phyloP scores from a whole-genome alignment of 2,888 invertebrate species.

The Terebella lapidaria region DNA sequence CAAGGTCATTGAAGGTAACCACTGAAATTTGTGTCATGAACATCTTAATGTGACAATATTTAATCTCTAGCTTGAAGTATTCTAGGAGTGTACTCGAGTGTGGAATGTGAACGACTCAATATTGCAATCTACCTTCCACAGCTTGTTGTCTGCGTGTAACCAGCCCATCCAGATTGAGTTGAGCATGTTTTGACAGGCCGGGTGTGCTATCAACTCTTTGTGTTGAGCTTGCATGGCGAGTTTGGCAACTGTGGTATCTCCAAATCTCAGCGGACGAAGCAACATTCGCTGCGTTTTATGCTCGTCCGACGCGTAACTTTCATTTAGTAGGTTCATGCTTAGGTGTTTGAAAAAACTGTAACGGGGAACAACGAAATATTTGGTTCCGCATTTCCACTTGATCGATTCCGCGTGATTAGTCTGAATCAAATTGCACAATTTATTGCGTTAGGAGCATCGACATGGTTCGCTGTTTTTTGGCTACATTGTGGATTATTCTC shows the following conservation, averaged over 20 bases:
- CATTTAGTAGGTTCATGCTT: constrained; percentile 45
- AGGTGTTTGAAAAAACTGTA: constrained; percentile 36
- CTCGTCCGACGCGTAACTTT: constrained; percentile 48
- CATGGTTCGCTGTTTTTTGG: no score
- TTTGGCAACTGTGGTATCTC: constrained; percentile 42
- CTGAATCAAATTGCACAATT: no score
- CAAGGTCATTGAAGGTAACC: no score
- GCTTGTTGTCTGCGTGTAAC: constrained; percentile 38
- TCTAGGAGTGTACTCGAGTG: no score
- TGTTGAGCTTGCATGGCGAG: constrained; percentile 50
- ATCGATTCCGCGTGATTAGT: neutral
- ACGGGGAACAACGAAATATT: no score
- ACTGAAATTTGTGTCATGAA: no score
- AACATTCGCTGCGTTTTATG: constrained; percentile 43
- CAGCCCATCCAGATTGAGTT: constrained; percentile 51
- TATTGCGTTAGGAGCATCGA: no score
- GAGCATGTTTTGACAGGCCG: constrained; percentile 50
- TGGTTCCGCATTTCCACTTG: neutral
- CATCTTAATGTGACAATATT: no score
- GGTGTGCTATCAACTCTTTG: constrained; percentile 50
- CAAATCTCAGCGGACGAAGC: constrained; percentile 45
- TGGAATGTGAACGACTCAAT: no score
- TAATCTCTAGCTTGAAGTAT: no score
- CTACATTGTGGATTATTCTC: no score
- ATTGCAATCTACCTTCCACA: constrained; percentile 30